Base-by-base conservation (phyloP, 2,113 vertebrate species). In the Lamprotornis superbus region DNA sequence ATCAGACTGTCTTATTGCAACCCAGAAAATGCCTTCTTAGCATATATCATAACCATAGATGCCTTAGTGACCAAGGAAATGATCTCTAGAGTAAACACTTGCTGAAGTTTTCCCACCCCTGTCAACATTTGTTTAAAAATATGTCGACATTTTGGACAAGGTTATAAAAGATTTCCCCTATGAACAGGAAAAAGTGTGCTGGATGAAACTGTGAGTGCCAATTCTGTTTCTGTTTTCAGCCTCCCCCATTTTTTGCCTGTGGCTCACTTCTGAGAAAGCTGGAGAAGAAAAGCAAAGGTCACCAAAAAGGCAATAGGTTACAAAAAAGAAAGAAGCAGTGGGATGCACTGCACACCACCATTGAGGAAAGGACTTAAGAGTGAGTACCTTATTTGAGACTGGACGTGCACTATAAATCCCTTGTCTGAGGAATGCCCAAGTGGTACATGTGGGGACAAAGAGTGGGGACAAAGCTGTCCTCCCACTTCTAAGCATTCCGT, bases 101-200 rank as follows among this genome's bases (percentile, higher is more conserved):
- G 88, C 76, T 95, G 86, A 88, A 93, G 64, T 73, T 93, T 92
- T 56, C 69, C 69, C 80, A 95, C 44, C 28, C 64, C 27, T 96
- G 94, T 93, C 94, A 96, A 89, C 69, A 82, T 75, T 89, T 88
- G 77, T 96, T 97, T 96, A 84, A 93, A 92, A 95, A 89, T 87
- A 94, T 79, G 93, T 91, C 63, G 5, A 79, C 85, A 50, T 87
- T 87, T 93, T 94, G 80, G 90, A 96, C 88, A 95, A 94, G 94
- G 88, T 95, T 95, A 95, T 82, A 69, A 92, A 92, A 84, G 56
- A 79, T 92, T 95, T 92, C 37, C 61, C 44, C 78, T 65, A 10
- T 46, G 76, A 93, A 75, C 37, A 90, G 40, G 83, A 90, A 93
- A 44, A 96, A 92, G 81, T 35, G 46, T 69, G 56, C 68, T 76